These are phyloP conservation scores for Collichthys lucidus DNA, from an alignment of 2,113 vertebrate species.

Conservation along the genomic window DNA sequence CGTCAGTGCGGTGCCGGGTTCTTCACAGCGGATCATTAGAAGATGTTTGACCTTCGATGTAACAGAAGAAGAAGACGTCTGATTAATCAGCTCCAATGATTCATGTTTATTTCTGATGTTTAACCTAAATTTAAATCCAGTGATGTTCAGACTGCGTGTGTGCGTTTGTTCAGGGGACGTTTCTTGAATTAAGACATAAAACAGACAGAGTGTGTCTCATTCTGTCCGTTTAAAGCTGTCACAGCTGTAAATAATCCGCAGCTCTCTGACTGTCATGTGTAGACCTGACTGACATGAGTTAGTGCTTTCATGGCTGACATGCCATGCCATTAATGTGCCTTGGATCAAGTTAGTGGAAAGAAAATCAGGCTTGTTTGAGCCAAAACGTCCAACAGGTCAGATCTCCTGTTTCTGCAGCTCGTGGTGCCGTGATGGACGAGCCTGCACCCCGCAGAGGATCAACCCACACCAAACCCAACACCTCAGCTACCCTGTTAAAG, in stretches of 20 bases:
- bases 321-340: conserved; percentile 55
- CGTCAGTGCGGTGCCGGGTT: neutral
- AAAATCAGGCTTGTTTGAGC: conserved; percentile 14
- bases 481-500: neutral
- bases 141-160: neutral
- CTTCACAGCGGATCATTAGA: conserved; percentile 25
- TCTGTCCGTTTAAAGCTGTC: neutral
- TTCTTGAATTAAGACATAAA: conserved; percentile 27
- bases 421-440: conserved; percentile 10
- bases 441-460: neutral
- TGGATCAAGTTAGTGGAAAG: conserved; percentile 34
- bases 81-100: neutral
- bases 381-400: neutral
- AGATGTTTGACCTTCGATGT: neutral
- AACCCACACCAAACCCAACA: neutral
- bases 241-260: conserved; percentile 27
- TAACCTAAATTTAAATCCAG: neutral
- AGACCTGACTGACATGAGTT: conserved; percentile 52
- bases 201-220: neutral
- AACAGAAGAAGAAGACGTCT: conserved; percentile 6
- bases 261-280: conserved; percentile 13
- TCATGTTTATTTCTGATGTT: neutral
- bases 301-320: conserved; percentile 19
- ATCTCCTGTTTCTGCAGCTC: conserved; percentile 49
- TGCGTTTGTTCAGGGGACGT: neutral